Evolutionary conservation across 2,113 vertebrate genomes (phyloP), one percentile per base, ranked within the genome.

Genomic region (Girardinichthys multiradiatus): DNA sequence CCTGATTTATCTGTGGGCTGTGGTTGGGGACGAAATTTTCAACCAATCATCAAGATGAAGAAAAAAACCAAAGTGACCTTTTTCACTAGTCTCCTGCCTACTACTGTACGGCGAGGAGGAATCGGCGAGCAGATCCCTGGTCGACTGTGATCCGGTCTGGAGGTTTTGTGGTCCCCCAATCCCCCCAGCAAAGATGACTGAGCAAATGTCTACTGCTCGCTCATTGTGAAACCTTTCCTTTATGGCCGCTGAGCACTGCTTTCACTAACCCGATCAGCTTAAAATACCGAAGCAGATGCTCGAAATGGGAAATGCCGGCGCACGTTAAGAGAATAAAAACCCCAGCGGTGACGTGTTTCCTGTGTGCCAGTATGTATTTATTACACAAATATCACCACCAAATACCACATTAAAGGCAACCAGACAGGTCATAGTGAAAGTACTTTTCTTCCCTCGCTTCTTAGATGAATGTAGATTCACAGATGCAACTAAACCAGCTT

Each of bases 231-330:
- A 90, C 76, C 54, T 79, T 83, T 88, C 66, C 80, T 82, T 68
- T 69, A 42, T 65, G 80, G 81, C 60, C 79, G 83, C 68, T 1
- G 74, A 80, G 27, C 70, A 74, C 63, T 58, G 79, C 85, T 86
- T 90, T 91, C 81, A 90, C 87, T 90, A 69, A 84, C 62, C 57
- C n/a, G 60, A 30, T 72, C 76, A 69, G 70, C 64, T 72, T 72
- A 69, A 54, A 86, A 89, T 58, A 83, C 73, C 70, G 81, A 35
- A 77, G 70, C 67, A 73, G 57, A 71, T 71, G 68, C 68, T 54
- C 80, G 17, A 76, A 87, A 89, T 86, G 89, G 89, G 86, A 90
- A 92, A 90, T 86, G 69, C 87, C 90, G 2, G 35, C 45, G 35
- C 57, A 70, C 57, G 74, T 69, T 0, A 70, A 80, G 39, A 37